These are phyloP conservation scores for Chaetophractus vellerosus DNA, from an alignment of 2,797 vertebrate genomes.

Conservation along the genomic window DNA sequence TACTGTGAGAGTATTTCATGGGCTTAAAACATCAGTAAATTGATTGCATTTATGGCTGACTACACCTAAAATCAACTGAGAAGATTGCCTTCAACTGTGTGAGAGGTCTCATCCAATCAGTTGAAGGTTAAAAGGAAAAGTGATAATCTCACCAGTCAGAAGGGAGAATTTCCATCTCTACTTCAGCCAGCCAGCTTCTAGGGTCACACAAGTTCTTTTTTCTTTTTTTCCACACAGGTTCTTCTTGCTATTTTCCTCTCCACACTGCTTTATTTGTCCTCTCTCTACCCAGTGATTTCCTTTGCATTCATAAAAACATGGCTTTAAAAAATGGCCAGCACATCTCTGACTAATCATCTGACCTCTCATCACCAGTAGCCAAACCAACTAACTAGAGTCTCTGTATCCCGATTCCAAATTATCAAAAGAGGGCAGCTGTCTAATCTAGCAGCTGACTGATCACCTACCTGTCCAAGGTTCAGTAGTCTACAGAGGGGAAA, in stretches of 20 bases:
- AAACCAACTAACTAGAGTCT: background rate
- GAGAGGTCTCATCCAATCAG: no score
- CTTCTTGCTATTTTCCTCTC: background rate
- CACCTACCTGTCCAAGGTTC: background rate
- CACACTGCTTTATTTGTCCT: background rate
- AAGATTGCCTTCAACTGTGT: no score
- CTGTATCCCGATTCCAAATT: background rate
- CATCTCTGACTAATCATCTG: background rate
- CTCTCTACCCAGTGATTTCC: background rate
- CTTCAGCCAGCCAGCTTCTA: background rate
- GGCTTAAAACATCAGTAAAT: no score
- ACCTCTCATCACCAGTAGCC: background rate
- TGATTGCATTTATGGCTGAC: no score
- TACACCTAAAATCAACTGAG: no score
- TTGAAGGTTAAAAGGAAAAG: no score
- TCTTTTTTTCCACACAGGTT: background rate
- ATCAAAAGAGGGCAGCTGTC: background rate
- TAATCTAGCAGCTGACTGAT: background rate
- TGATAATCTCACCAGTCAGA: no score
- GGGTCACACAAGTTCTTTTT: background rate
- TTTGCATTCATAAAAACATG: background rate
- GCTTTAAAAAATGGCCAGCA: background rate
- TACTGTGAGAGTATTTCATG: no score
- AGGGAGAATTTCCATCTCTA: no score
- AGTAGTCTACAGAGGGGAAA: background rate